phyloP scores from a whole-genome alignment of 2,113 vertebrate genomes.

The Psilopogon haemacephalus region DNA sequence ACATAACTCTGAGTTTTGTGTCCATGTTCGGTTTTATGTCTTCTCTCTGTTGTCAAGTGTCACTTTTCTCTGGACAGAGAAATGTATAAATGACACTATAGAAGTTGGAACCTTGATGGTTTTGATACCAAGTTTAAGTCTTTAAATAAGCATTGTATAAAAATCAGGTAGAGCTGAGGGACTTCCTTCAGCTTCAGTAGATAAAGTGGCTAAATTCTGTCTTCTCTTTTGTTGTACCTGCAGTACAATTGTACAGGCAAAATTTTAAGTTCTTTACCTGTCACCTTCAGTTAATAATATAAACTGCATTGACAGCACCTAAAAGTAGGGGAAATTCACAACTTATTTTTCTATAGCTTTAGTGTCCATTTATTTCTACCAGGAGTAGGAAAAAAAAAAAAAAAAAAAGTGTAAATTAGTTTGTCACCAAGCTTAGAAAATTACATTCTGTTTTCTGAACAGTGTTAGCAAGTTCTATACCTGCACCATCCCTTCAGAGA shows the following conservation, averaged over 20 bases:
- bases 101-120: not conserved
- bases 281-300: not conserved
- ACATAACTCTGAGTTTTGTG: slow-evolving; percentile 8
- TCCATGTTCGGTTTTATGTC: not conserved
- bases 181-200: not conserved
- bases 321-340: not conserved
- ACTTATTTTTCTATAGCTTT: not conserved
- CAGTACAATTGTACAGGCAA: not conserved
- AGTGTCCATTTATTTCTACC: not conserved
- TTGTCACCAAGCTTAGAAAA: slow-evolving; percentile 18
- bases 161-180: not conserved
- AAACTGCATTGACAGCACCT: not conserved
- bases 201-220: not conserved
- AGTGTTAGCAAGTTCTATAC: not conserved
- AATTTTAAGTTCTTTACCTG: not conserved
- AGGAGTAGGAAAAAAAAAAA: not conserved
- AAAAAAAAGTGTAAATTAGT: not conserved
- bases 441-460: slow-evolving; percentile 4
- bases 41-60: not conserved
- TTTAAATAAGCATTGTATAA: not conserved
- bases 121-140: not conserved
- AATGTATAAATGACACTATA: not conserved
- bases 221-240: not conserved
- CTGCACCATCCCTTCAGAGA: not conserved
- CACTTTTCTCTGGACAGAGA: not conserved